Evolutionary conservation across 2,113 vertebrate genomes (phyloP).

Genomic region (Pelobates fuscus): DNA sequence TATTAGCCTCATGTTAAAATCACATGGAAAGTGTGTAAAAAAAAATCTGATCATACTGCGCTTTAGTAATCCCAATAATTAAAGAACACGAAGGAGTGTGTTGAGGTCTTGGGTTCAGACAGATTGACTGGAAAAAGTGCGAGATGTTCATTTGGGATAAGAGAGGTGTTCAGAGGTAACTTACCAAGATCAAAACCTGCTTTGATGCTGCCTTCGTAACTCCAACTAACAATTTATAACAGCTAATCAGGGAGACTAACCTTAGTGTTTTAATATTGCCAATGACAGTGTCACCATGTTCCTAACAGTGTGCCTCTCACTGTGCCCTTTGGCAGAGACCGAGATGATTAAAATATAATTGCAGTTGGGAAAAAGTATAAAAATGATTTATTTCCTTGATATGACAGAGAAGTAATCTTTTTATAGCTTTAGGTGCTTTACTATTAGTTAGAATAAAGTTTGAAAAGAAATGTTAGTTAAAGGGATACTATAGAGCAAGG

Average conservation of each 20-base stretch:
- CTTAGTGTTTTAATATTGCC: background rate
- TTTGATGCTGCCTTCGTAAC: conserved; percentile 18
- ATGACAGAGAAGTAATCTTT: too few species aligned
- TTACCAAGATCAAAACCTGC: background rate
- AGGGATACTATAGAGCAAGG: too few species aligned
- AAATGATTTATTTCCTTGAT: too few species aligned
- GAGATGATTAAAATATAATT: background rate
- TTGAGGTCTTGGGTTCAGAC: background rate
- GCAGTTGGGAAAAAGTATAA: background rate
- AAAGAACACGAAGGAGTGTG: background rate
- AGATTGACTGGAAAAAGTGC: background rate
- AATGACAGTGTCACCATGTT: background rate
- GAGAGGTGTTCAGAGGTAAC: background rate
- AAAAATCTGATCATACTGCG: background rate
- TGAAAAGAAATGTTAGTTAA: too few species aligned
- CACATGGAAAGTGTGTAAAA: background rate
- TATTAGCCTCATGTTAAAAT: background rate
- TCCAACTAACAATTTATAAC: background rate
- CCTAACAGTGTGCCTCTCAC: background rate
- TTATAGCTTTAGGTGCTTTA: too few species aligned
- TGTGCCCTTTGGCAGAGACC: background rate
- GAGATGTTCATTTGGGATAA: background rate
- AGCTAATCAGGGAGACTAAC: background rate
- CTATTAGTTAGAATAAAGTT: too few species aligned
- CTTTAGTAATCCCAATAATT: conserved; percentile 1